Evolutionary conservation across 1,140 invertebrate species (phyloP), one percentile per base, ranked within the genome.

Genomic region (Thereuonema tuberculata): DNA sequence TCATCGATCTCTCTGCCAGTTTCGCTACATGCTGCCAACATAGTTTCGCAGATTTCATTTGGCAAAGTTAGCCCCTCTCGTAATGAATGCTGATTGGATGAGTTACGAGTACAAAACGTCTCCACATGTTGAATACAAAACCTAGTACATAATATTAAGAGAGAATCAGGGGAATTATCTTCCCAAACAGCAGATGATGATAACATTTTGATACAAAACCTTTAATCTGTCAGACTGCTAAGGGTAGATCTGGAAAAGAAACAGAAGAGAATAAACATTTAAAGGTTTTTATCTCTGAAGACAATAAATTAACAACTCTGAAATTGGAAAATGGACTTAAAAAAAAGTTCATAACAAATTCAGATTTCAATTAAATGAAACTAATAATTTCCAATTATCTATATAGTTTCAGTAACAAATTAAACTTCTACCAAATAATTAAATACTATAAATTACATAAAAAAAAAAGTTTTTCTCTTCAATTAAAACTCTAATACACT

Each of bases 11-110:
- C 46, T 1, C 59, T 23, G 14, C 47, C 25, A 21, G 49, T 48
- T 25, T 60, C 54, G 15, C 27, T 46, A 27, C 52, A 59, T 15
- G 61, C 43, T 0, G 58, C 29, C 2, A 70, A 31, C 49, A 70
- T 61, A 5, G 61, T 49, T 28, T 86, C 84, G 68, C 84, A 85
- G 62, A 86, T 82, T 72, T 84, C 84, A 63, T 77, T 80, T 5
- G 83, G 85, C 47, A 85, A 74, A 61, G 75, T 75, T 31, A 85
- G 67, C 43, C 62, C 64, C n/a, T 63, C 61, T 15, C 60, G 55
- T 2, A 67, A 48, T 5, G 28, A n/a, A 58, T 65, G 60, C 1
- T 61, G 47, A 2, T 72, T 69, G 2, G 71, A 73, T 47, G 67
- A 64, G 56, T 69, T 69, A 47, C 65, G 69, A 24, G 67, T 68